Base-by-base conservation (phyloP, 2,797 vertebrate genomes). In the Ara ararauna region DNA sequence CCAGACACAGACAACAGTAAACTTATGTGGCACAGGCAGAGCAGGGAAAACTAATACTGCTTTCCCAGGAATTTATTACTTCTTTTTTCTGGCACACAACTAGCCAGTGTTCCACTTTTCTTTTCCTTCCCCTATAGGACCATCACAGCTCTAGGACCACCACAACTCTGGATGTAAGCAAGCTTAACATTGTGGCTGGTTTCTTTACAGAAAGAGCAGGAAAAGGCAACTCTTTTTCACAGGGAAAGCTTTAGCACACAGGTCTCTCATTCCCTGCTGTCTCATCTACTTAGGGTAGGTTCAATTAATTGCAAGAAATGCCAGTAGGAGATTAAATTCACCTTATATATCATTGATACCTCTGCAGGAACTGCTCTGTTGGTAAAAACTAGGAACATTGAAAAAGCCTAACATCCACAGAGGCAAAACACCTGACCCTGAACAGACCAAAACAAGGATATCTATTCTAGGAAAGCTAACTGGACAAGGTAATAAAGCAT, bases 401-500 rank as follows among this genome's bases (percentile, higher is more conserved):
- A 85, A 58, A 89, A 91, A 79, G 34, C 19, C 51, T 67, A 68
- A 79, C 2, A 15, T 1, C 56, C 53, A 85, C 45, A 85, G 74
- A 87, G 20, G 32, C 40, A 75, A 58, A 82, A 94, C 2, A 15
- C 53, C 1, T 67, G 60, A 79, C 34, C 48, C 56, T 44, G 44
- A 89, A 70, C 16, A 42, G 53, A 85, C 18, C 23, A 68, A 79
- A 89, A 90, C 29, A 79, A 90, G 30, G 74, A 74, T 40, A 24
- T 32, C 18, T 87, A 20, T 72, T 85, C 67, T 10, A 72, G 62
- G 47, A 95, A 90, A 96, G 20, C 61, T 71, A 82, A 72, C 53
- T 54, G 58, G 45, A 90, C 53, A 72, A 78, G 32, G 62, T 54
- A 78, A 90, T 80, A 90, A 95, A 93, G 58, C 58, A 80, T 89